phyloP scores from a whole-genome alignment of 2,113 vertebrate species.

The Polypterus senegalus region DNA sequence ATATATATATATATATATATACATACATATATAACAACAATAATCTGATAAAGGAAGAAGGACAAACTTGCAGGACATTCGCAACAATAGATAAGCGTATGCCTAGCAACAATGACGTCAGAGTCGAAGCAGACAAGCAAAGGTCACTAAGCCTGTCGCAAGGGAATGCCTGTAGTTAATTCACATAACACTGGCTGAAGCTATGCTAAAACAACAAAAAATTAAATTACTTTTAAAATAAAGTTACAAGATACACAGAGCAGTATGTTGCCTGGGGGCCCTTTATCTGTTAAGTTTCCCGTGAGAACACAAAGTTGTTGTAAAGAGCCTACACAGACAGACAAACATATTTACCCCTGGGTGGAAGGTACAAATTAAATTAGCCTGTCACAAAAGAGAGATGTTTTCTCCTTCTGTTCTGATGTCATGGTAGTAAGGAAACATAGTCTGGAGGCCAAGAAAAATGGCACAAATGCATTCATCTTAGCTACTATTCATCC shows the following conservation, averaged over 20 bases:
- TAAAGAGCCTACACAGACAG: constrained; percentile 71
- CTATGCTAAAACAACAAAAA: constrained; percentile 79
- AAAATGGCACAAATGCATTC: constrained; percentile 82
- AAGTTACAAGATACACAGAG: constrained; percentile 66
- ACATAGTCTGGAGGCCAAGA: constrained; percentile 72
- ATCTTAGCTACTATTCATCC: constrained; percentile 83
- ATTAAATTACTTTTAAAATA: constrained; percentile 87
- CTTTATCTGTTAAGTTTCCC: constrained; percentile 72
- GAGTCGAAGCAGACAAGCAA: constrained; percentile 71
- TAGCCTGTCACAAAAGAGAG: constrained; percentile 88
- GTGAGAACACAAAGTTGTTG: constrained; percentile 85
- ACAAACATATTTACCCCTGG: constrained; percentile 97
- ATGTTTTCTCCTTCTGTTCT: constrained; percentile 98
- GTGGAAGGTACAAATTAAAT: constrained; percentile 99
- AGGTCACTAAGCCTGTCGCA: constrained; percentile 69
- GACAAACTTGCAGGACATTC: constrained; percentile 47
- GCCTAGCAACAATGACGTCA: constrained; percentile 72
- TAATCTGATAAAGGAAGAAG: constrained; percentile 36
- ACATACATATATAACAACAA: not conserved
- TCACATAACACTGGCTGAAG: constrained; percentile 62
- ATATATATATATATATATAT: not conserved
- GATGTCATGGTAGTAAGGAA: constrained; percentile 97
- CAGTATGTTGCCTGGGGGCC: constrained; percentile 69
- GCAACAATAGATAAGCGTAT: constrained; percentile 66
- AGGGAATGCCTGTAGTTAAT: constrained; percentile 59